A percentile compares a stretch with the other conserved stretches of the same genome.
phyloP scores from a whole-genome alignment of 2,888 invertebrate genomes.

The Patella caerulea region DNA sequence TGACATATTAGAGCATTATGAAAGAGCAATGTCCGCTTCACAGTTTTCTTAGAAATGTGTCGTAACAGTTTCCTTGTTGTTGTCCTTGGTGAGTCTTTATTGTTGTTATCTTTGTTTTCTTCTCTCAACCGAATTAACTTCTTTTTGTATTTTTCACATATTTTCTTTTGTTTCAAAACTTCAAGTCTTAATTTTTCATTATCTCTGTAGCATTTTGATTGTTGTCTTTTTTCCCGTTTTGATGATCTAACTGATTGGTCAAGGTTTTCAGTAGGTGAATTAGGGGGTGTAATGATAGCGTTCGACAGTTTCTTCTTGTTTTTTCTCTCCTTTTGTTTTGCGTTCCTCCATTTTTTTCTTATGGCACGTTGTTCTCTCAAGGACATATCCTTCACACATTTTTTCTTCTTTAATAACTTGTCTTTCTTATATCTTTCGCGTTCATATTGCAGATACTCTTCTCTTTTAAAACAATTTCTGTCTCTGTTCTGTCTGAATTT shows the following conservation, averaged over 20 bases:
- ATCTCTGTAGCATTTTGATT: neutral
- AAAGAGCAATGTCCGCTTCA: neutral
- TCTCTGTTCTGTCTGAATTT: too few relatives aligned
- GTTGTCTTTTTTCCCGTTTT: neutral
- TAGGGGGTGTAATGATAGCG: neutral
- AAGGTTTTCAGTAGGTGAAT: neutral
- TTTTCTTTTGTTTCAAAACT: neutral
- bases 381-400: neutral
- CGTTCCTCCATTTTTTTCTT: neutral
- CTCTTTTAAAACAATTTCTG: too few relatives aligned
- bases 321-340: neutral
- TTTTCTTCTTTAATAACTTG: neutral
- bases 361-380: neutral
- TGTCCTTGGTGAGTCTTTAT: neutral
- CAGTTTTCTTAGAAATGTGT: neutral
- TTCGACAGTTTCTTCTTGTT: neutral
- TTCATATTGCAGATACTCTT: too few relatives aligned
- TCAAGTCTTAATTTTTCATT: slow-evolving; percentile 7
- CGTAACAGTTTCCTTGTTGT: slow-evolving; percentile 8
- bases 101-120: slow-evolving; percentile 8
- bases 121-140: neutral
- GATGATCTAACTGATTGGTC: neutral
- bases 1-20: slow-evolving; percentile 6
- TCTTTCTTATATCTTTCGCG: neutral
- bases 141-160: neutral